Base-by-base conservation (phyloP, 2,113 vertebrate genomes). In the Microcebus griseorufus region DNA sequence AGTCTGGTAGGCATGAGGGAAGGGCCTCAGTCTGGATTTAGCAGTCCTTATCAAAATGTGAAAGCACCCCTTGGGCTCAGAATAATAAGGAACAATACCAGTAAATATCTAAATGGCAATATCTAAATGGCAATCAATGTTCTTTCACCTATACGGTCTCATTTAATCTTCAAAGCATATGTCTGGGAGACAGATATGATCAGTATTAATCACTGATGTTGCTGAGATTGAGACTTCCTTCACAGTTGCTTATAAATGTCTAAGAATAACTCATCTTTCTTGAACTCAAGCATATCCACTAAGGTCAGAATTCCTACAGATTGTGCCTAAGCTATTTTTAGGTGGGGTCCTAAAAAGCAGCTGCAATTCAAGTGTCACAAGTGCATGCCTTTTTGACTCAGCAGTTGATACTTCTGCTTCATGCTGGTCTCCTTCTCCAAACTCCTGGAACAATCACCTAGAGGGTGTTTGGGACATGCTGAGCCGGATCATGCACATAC, bases 281-380 rank as follows among this genome's bases (percentile, higher is more conserved):
- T 93, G 72, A 94, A 79, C 78, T 81, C 5, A 34, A 60, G 76
- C 79, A 86, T 58, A 82, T 55, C 73, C 73, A 69, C 51, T 79
- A 7, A 37, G 67, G 89, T 86, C 82, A 96, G 73, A 96, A 91
- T 70, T 83, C 91, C 73, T 97, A 58, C 89, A 89, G 75, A 76
- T 58, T 32, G 83, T 67, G 60, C 86, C 69, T 5, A 18, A 64
- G 80, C 76, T 96, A 93, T 96, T 96, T 97, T 96, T 95, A 96
- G 69, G 37, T 81, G n/a, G 39, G 34, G 16, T 70, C 87, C 88
- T 67, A 87, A 76, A 94, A 88, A 48, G 80, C 83, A 96, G 60
- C 84, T 96, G 58, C 48, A 79, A 83, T 60, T 83, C 88, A 89
- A 93, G 67, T 34, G 72, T 62, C 86, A 60, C 10, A 27, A 65